Conservation (phyloP, 2,888 invertebrate species). For the Sesamia inferens region DNA sequence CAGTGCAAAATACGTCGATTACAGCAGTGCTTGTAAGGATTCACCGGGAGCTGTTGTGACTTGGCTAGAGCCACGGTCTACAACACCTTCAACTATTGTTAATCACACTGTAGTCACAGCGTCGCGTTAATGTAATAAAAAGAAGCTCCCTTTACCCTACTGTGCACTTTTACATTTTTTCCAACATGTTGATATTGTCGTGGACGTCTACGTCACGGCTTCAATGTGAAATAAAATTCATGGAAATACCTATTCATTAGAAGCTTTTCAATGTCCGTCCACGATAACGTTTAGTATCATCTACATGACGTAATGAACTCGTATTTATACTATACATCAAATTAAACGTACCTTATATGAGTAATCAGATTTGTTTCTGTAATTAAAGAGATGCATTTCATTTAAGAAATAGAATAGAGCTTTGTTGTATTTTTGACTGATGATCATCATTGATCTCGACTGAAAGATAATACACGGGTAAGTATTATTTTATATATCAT, state of each 20-base stretch:
- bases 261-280: background rate
- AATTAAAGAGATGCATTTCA: constrained; percentile 40
- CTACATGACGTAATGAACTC: background rate
- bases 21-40: background rate
- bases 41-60: background rate
- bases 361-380: constrained; percentile 30
- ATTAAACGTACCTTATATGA: constrained; percentile 31
- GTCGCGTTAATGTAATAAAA: background rate
- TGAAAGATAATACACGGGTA: constrained; percentile 15
- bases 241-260: background rate
- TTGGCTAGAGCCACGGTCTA: background rate
- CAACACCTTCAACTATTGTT: background rate
- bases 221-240: background rate
- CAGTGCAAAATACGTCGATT: background rate
- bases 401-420: constrained; percentile 12
- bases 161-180: background rate
- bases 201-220: background rate
- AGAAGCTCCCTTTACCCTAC: background rate
- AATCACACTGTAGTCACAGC: background rate
- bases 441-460: constrained; percentile 8
- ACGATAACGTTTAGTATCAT: background rate
- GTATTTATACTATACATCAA: background rate
- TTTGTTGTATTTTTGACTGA: constrained; percentile 18
- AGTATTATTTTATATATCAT: background rate
- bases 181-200: background rate